These are phyloP conservation scores for Notodonta ziczac DNA, from an alignment of 2,888 invertebrate species.

Conservation along the genomic window DNA sequence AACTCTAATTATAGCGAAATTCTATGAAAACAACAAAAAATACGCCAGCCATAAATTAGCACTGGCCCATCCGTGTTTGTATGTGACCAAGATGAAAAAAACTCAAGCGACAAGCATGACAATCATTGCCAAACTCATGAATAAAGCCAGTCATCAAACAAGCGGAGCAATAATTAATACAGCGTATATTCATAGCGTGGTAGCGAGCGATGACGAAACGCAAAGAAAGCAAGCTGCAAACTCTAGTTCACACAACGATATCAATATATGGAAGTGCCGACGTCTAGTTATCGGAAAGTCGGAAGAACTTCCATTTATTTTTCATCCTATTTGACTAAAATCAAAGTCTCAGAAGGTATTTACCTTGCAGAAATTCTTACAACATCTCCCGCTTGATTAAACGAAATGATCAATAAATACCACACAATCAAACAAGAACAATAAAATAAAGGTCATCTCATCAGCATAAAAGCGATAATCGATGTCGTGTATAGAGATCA, in stretches of 20 bases:
- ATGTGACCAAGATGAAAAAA: slow-evolving; percentile 35
- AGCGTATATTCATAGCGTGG: slow-evolving; percentile 61
- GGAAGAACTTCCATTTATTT: too few relatives aligned
- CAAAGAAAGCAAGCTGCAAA: slow-evolving; percentile 61
- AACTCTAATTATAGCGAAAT: slow-evolving; percentile 16
- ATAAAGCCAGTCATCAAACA: slow-evolving; percentile 64
- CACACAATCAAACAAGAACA: slow-evolving; percentile 23
- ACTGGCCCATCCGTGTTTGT: slow-evolving; percentile 28
- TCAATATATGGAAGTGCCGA: slow-evolving; percentile 49
- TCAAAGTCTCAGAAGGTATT: background rate
- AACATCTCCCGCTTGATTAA: slow-evolving; percentile 8
- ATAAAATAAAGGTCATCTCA: slow-evolving; percentile 17
- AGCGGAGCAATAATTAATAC: slow-evolving; percentile 62
- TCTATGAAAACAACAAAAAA: slow-evolving; percentile 6
- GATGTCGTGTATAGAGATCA: slow-evolving; percentile 46
- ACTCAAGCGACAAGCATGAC: slow-evolving; percentile 41
- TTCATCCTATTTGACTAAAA: background rate
- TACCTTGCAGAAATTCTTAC: background rate
- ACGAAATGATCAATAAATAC: slow-evolving; percentile 13
- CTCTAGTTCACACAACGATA: slow-evolving; percentile 52
- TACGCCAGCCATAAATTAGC: slow-evolving; percentile 31
- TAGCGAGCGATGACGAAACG: slow-evolving; percentile 58
- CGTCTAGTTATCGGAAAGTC: slow-evolving; percentile 14
- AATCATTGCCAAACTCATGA: slow-evolving; percentile 56
- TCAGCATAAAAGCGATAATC: slow-evolving; percentile 30